A percentile compares a stretch with the other conserved stretches of the same genome.
Evolutionary conservation across 2,888 invertebrate genomes (phyloP).

Genomic region (Sisyra terminalis): DNA sequence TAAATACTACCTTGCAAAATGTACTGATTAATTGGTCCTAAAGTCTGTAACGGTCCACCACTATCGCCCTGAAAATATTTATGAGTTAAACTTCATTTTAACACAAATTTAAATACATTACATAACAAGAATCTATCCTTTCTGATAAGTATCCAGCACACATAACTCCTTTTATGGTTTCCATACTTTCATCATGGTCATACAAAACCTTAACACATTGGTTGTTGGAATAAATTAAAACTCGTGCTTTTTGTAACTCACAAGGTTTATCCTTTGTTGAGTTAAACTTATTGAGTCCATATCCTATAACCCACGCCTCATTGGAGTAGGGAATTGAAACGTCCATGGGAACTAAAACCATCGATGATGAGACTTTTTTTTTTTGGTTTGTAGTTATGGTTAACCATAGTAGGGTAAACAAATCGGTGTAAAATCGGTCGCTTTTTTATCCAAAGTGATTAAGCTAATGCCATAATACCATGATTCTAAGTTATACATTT

Average conservation of each 20-base stretch:
- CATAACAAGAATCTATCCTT: slow-evolving; percentile 46
- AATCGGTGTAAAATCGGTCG: slow-evolving; percentile 18
- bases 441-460: slow-evolving; percentile 18
- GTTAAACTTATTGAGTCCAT: no score
- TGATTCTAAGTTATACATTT: slow-evolving; percentile 19
- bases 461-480: slow-evolving; percentile 24
- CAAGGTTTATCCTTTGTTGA: no score
- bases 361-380: no score
- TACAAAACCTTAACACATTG: slow-evolving; percentile 21
- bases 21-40: not conserved
- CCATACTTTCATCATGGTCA: slow-evolving; percentile 18
- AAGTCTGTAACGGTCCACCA: slow-evolving; percentile 6
- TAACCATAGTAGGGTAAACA: slow-evolving; percentile 22
- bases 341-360: not conserved
- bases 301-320: slow-evolving; percentile 22
- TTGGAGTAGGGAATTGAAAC: slow-evolving; percentile 13
- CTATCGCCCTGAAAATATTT: slow-evolving; percentile 5
- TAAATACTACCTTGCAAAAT: slow-evolving; percentile 1
- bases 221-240: slow-evolving; percentile 20
- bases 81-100: not conserved
- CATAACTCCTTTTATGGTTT: slow-evolving; percentile 20
- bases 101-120: slow-evolving; percentile 17
- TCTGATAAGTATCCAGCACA: slow-evolving; percentile 40
- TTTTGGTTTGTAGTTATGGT: slow-evolving; percentile 9
- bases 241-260: slow-evolving; percentile 22